Percentiles rank a stretch among this genome's conserved stretches.
phyloP scores from a whole-genome alignment of 1,140 invertebrate species.

The Zaprionus camerounensis region DNA sequence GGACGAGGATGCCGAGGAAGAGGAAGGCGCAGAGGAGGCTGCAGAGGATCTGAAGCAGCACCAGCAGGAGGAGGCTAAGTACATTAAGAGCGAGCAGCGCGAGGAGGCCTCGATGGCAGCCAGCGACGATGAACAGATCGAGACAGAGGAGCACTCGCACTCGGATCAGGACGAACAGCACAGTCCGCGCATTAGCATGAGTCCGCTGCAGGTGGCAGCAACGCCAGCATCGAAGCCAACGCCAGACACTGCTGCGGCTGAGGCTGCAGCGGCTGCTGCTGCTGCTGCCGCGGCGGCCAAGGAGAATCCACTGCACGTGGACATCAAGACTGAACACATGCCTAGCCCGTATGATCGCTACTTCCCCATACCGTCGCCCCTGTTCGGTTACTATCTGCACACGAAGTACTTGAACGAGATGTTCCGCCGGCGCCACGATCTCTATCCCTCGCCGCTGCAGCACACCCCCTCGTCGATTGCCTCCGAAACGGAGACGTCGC shows the following conservation, averaged over 20 bases:
- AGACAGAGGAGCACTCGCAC: conserved; percentile 70
- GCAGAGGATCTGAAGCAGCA: conserved; percentile 41
- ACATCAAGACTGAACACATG: conserved; percentile 84
- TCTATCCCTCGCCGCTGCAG: conserved; percentile 86
- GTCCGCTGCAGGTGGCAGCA: conserved; percentile 65
- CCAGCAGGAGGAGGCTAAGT: conserved; percentile 66
- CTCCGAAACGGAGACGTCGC: conserved; percentile 75
- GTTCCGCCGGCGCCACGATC: conserved; percentile 89
- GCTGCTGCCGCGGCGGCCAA: conserved; percentile 66
- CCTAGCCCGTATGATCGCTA: conserved; percentile 86
- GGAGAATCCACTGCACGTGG: conserved; percentile 85
- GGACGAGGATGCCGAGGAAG: conserved; percentile 48
- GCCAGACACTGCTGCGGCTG: conserved; percentile 26
- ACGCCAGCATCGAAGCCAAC: conserved; percentile 40
- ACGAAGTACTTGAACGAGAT: conserved; percentile 90
- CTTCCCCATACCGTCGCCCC: conserved; percentile 87
- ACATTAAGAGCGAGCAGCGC: conserved; percentile 64
- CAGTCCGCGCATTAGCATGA: conserved; percentile 79
- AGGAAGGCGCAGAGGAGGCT: conserved; percentile 33
- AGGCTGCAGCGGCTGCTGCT: conserved; percentile 49
- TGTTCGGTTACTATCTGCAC: conserved; percentile 90
- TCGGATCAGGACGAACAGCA: conserved; percentile 70
- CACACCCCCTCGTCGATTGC: conserved; percentile 79
- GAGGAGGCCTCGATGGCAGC: conserved; percentile 29
- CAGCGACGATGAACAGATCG: conserved; percentile 65